Evolutionary conservation across 2,797 vertebrate genomes (phyloP).

Genomic region (Poeciliopsis presidionis): DNA sequence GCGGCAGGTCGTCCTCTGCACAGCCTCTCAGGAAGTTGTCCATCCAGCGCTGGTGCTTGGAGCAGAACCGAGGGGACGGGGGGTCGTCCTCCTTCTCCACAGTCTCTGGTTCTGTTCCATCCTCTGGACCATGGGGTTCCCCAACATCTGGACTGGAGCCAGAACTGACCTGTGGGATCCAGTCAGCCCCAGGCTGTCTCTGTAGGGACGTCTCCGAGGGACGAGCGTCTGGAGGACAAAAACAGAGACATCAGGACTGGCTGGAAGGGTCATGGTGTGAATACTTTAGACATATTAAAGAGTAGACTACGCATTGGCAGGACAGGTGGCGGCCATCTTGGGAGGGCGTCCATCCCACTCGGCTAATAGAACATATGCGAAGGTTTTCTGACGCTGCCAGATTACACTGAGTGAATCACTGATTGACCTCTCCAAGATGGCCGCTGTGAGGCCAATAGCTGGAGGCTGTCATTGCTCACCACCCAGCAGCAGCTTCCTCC

Average conservation of each 20-base stretch:
- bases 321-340: too few relatives aligned
- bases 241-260: background rate
- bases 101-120: background rate
- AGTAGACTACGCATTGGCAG: too few relatives aligned
- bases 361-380: too few relatives aligned
- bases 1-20: conserved; percentile 58
- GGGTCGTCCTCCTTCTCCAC: background rate
- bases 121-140: background rate
- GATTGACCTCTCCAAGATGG: too few relatives aligned
- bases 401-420: too few relatives aligned
- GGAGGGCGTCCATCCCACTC: too few relatives aligned
- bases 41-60: conserved; percentile 78
- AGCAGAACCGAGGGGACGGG: conserved; percentile 71
- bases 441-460: too few relatives aligned
- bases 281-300: too few relatives aligned
- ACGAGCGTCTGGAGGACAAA: conserved; percentile 44
- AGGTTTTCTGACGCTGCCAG: too few relatives aligned
- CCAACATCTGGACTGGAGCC: conserved; percentile 2
- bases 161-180: background rate
- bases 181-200: too few relatives aligned
- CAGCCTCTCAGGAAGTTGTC: conserved; percentile 76
- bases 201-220: too few relatives aligned
- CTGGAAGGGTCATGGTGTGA: too few relatives aligned
- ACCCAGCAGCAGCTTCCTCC: conserved; percentile 74
- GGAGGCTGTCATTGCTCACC: conserved; percentile 52